These are phyloP conservation scores for Clarias macrocephalus DNA, from an alignment of 2,113 vertebrate genomes.

Conservation along the genomic window DNA sequence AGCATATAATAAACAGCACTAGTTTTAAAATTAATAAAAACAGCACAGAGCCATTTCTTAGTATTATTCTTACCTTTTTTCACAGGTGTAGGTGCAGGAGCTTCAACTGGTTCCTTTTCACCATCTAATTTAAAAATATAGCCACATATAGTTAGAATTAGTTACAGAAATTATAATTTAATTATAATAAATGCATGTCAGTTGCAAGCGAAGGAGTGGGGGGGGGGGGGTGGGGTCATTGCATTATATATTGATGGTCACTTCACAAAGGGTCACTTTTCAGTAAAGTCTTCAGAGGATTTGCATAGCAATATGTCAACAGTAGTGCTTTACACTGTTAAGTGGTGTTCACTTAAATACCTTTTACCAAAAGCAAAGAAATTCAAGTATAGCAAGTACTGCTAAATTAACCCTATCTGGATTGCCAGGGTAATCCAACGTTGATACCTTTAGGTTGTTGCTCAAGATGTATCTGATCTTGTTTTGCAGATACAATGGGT, in stretches of 20 bases:
- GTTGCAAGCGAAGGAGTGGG: neutral
- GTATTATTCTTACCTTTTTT: constrained; percentile 75
- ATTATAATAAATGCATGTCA: constrained; percentile 1
- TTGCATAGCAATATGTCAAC: neutral
- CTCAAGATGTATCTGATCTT: constrained; percentile 23
- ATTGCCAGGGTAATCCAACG: neutral
- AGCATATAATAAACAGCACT: neutral
- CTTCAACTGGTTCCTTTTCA: constrained; percentile 77
- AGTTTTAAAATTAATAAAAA: neutral
- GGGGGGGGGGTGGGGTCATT: neutral
- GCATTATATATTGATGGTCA: neutral
- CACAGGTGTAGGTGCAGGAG: constrained; percentile 86
- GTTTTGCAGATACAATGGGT: constrained; percentile 10
- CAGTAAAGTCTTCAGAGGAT: neutral
- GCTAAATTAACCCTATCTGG: neutral
- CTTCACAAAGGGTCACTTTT: neutral
- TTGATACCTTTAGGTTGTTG: constrained; percentile 30
- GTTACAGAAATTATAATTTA: constrained; percentile 4
- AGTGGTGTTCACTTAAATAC: neutral
- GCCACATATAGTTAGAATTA: constrained; percentile 26
- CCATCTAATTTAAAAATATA: constrained; percentile 69
- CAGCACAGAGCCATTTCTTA: neutral
- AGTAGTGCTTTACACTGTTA: neutral
- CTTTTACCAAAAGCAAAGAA: neutral
- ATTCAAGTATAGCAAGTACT: neutral